Percentiles rank a stretch among this genome's conserved stretches.
phyloP scores from a whole-genome alignment of 2,797 vertebrate genomes.

The Platalea minor region DNA sequence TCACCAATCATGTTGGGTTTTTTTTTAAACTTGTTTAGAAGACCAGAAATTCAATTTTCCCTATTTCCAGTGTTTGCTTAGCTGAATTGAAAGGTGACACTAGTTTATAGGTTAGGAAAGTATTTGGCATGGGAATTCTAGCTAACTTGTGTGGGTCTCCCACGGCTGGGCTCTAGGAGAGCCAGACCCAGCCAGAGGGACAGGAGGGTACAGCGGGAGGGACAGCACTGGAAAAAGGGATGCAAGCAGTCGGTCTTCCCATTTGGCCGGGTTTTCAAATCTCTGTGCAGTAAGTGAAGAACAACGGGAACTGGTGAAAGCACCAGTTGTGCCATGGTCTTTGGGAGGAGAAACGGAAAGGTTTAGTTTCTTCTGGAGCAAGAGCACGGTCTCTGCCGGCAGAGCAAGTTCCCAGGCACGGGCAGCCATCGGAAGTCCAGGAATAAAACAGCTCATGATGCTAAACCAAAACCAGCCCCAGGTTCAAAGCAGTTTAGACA shows the following conservation, averaged over 20 bases:
- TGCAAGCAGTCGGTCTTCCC: not conserved
- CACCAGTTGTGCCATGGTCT: not conserved
- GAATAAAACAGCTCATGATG: not conserved
- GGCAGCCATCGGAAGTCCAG: too few relatives aligned
- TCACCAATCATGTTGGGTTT: rapidly evolving
- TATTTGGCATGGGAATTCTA: not conserved
- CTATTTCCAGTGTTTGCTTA: not conserved
- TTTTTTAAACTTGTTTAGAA: not conserved
- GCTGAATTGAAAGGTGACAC: not conserved
- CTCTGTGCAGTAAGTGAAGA: not conserved
- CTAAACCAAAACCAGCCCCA: not conserved
- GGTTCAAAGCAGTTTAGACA: not conserved
- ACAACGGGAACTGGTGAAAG: not conserved
- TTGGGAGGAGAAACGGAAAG: not conserved
- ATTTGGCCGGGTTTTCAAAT: not conserved
- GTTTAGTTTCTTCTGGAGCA: not conserved
- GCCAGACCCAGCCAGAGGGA: not conserved
- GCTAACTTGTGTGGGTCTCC: not conserved
- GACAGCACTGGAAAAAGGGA: not conserved
- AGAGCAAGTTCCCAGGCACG: rapidly evolving
- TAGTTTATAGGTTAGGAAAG: not conserved
- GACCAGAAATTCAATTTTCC: not conserved
- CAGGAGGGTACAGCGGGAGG: rapidly evolving
- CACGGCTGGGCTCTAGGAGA: not conserved
- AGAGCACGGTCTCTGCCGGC: rapidly evolving